Evolutionary conservation across 2,797 vertebrate species (phyloP).

Genomic region (Anguilla anguilla): DNA sequence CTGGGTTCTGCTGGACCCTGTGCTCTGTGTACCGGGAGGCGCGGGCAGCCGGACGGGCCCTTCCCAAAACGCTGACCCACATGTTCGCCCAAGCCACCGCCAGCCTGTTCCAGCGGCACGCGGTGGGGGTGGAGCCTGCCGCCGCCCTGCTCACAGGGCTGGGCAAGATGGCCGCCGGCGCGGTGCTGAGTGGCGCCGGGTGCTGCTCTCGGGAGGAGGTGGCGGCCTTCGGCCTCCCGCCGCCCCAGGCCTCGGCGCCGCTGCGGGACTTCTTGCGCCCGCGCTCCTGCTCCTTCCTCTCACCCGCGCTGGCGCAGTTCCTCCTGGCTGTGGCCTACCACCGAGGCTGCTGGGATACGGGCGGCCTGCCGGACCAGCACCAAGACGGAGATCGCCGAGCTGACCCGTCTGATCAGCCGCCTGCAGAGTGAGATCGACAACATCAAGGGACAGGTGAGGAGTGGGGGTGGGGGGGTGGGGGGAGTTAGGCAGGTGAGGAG

Average conservation of each 20-base stretch:
- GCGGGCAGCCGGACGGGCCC: conserved; percentile 44
- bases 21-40: conserved; percentile 62
- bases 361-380: conserved; percentile 45
- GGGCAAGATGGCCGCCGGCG: conserved; percentile 62
- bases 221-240: conserved; percentile 48
- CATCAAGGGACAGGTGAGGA: conserved; percentile 74
- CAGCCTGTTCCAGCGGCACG: conserved; percentile 50
- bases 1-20: conserved; percentile 75
- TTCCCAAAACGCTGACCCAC: conserved; percentile 71
- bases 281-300: conserved; percentile 62
- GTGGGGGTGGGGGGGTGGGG: too few species aligned
- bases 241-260: conserved; percentile 37
- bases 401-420: conserved; percentile 75
- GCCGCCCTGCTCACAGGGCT: conserved; percentile 57
- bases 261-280: conserved; percentile 53
- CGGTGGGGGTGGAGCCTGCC: conserved; percentile 19
- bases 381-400: conserved; percentile 74
- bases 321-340: conserved; percentile 65
- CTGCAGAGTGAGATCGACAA: conserved; percentile 79
- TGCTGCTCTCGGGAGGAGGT: conserved; percentile 53
- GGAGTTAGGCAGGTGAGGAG: neutral
- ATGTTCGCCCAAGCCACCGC: conserved; percentile 60
- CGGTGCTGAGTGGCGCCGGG: conserved; percentile 23
- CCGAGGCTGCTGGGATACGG: conserved; percentile 39
- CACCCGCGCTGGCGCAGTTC: conserved; percentile 67